phyloP scores from a whole-genome alignment of 2,888 invertebrate species.

The Neoscelio sp. region DNA sequence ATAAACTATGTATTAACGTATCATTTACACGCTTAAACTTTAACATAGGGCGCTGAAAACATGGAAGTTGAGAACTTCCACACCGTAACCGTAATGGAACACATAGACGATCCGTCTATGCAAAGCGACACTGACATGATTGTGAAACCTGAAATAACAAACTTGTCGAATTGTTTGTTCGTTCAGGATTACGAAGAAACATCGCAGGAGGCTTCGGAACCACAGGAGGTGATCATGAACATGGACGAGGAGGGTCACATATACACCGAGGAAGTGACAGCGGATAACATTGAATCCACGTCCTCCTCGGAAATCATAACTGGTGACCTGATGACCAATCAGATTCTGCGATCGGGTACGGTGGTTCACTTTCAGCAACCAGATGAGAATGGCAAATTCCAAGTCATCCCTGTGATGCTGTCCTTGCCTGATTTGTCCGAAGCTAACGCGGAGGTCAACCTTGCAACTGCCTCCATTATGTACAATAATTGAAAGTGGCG shows the following conservation, averaged over 20 bases:
- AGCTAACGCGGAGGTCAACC: constrained; percentile 77
- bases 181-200: constrained; percentile 80
- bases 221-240: constrained; percentile 79
- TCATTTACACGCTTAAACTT: constrained; percentile 52
- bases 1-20: constrained; percentile 14
- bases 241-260: constrained; percentile 79
- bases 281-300: constrained; percentile 73
- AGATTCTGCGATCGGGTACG: constrained; percentile 78
- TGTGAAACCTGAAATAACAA: constrained; percentile 67
- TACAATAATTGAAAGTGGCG: constrained; percentile 80
- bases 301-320: constrained; percentile 77
- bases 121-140: constrained; percentile 51
- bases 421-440: constrained; percentile 80
- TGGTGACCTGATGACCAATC: constrained; percentile 77
- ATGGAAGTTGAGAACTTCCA: constrained; percentile 61
- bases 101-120: constrained; percentile 49
- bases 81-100: constrained; percentile 61
- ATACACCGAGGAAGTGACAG: constrained; percentile 81
- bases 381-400: constrained; percentile 80
- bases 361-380: constrained; percentile 79
- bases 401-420: constrained; percentile 81
- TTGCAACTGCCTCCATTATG: constrained; percentile 81
- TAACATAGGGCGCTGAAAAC: constrained; percentile 59
- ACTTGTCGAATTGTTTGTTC: constrained; percentile 64
- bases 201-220: constrained; percentile 78